Evolutionary conservation across 1,140 invertebrate genomes (phyloP).

Genomic region (Penaeus chinensis): DNA sequence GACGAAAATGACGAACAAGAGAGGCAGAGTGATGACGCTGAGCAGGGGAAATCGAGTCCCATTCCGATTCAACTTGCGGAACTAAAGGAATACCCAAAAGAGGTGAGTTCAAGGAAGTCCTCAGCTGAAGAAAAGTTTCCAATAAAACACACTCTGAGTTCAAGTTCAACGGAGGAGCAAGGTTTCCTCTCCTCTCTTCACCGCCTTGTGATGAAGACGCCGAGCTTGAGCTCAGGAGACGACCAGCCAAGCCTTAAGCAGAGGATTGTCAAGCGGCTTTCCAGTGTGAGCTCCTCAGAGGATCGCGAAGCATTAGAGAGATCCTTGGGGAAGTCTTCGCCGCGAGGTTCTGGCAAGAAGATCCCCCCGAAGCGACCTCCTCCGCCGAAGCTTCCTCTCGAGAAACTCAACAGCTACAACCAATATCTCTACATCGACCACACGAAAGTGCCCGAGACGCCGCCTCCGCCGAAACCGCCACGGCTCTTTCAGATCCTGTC

Average conservation of each 20-base stretch:
- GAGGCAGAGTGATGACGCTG: too few relatives aligned
- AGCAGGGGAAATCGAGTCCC: too few relatives aligned
- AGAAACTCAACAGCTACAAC: slow-evolving; percentile 43
- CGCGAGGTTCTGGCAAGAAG: slow-evolving; percentile 33
- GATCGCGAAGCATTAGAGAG: slow-evolving; percentile 25
- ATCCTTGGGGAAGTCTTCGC: slow-evolving; percentile 18
- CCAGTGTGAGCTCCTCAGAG: slow-evolving; percentile 49
- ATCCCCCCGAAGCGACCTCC: slow-evolving; percentile 44
- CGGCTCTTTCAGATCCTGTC: slow-evolving; percentile 58
- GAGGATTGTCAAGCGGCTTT: slow-evolving; percentile 38
- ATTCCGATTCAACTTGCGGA: background rate
- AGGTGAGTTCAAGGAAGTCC: background rate
- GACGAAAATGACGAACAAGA: too few relatives aligned
- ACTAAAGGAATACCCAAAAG: background rate
- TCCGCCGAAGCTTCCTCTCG: slow-evolving; percentile 37
- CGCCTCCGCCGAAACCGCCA: slow-evolving; percentile 58
- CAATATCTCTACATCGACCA: slow-evolving; percentile 26
- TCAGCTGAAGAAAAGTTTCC: background rate
- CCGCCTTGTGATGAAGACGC: slow-evolving; percentile 44
- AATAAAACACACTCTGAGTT: slow-evolving; percentile 20
- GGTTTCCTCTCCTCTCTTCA: slow-evolving; percentile 49
- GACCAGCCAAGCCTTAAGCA: slow-evolving; percentile 42
- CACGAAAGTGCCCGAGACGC: slow-evolving; percentile 26
- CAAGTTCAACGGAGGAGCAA: slow-evolving; percentile 42
- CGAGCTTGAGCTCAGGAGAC: slow-evolving; percentile 40